Evolutionary conservation across 2,797 vertebrate species (phyloP).

Genomic region (Megalops cyprinoides): DNA sequence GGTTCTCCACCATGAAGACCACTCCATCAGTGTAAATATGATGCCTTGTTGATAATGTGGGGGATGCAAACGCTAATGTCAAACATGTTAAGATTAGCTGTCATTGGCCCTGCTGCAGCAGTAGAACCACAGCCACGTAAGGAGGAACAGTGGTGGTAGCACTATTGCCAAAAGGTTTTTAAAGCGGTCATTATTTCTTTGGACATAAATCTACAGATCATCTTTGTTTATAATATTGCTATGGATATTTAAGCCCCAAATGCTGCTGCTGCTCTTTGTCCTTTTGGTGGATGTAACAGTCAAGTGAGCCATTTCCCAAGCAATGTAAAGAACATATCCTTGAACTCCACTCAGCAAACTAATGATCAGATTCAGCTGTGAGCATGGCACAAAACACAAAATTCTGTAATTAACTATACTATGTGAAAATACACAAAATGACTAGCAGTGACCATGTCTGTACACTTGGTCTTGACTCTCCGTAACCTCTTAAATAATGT

Average conservation of each 20-base stretch:
- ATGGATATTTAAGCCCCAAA: neutral
- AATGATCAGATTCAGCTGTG: constrained; percentile 64
- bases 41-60: too few relatives aligned
- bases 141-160: neutral
- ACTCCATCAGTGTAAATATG: too few relatives aligned
- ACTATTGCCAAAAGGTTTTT: neutral
- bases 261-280: neutral
- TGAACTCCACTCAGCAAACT: constrained; percentile 60
- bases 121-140: neutral
- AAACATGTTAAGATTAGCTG: neutral
- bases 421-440: neutral
- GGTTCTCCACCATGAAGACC: neutral
- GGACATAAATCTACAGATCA: neutral
- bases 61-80: too few relatives aligned
- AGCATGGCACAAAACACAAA: constrained; percentile 59
- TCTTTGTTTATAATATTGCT: neutral
- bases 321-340: constrained; percentile 52
- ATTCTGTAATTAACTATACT: constrained; percentile 63
- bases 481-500: neutral
- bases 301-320: neutral
- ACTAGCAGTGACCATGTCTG: too few relatives aligned
- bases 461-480: constrained; percentile 31
- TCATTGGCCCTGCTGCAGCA: neutral
- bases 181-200: neutral
- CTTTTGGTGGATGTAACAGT: too few relatives aligned